A percentile compares a stretch with the other conserved stretches of the same genome.
phyloP scores from a whole-genome alignment of 2,113 vertebrate genomes.

The Helogale parvula region DNA sequence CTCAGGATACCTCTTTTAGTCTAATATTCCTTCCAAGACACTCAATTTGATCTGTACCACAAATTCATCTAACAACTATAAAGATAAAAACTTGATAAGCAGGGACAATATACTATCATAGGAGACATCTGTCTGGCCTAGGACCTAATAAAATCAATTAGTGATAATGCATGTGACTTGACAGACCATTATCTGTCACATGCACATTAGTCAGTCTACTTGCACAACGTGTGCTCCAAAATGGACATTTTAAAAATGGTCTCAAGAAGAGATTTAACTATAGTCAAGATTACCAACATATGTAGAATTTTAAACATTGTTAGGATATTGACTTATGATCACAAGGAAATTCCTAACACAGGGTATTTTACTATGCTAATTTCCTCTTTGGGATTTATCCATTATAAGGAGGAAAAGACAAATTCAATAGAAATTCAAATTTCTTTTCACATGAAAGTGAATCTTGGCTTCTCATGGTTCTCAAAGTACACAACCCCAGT shows the following conservation, averaged over 20 bases:
- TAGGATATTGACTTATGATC: neutral
- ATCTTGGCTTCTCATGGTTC: neutral
- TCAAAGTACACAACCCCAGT: neutral
- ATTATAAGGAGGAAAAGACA: neutral
- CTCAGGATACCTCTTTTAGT: neutral
- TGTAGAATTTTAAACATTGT: neutral
- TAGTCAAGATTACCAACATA: neutral
- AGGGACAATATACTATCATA: neutral
- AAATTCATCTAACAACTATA: neutral
- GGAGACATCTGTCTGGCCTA: neutral
- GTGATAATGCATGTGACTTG: neutral
- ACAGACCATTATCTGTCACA: neutral
- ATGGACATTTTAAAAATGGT: neutral
- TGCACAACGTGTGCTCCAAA: neutral
- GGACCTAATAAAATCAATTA: constrained; percentile 17
- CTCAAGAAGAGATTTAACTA: neutral
- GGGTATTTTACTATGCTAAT: neutral
- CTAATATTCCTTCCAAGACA: neutral
- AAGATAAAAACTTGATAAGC: neutral
- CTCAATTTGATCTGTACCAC: neutral
- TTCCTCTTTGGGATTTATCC: neutral
- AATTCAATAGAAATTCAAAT: constrained; percentile 23
- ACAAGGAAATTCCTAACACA: neutral
- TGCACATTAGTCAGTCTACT: neutral
- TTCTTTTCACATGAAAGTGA: neutral